Evolutionary conservation across 2,797 vertebrate genomes (phyloP).

Genomic region (Paramormyrops hopkinsi): DNA sequence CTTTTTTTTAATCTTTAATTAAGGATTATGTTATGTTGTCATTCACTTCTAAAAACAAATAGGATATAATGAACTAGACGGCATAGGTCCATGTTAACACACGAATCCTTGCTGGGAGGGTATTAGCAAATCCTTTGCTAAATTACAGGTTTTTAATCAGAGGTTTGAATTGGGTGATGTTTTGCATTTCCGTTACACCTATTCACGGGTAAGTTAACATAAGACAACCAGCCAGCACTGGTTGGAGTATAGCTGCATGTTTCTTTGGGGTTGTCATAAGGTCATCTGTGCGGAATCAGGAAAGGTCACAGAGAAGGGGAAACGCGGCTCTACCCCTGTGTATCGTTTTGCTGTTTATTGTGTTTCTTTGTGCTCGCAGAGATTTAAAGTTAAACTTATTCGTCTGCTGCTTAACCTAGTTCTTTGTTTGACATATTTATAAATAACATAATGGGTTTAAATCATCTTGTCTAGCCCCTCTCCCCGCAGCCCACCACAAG

Average conservation of each 20-base stretch:
- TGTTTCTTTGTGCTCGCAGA: not conserved
- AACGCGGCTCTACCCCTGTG: not conserved
- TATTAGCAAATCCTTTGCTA: not conserved
- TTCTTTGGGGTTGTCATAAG: not conserved
- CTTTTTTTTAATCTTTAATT: not conserved
- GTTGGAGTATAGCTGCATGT: not conserved
- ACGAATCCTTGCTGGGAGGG: not conserved
- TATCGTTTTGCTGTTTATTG: not conserved
- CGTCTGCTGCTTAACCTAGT: not conserved
- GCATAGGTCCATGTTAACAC: not conserved
- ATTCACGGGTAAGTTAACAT: not conserved
- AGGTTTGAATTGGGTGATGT: not conserved
- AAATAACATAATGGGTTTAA: not conserved
- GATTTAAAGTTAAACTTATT: not conserved
- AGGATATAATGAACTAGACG: not conserved
- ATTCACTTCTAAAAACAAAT: not conserved
- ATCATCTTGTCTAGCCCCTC: not conserved
- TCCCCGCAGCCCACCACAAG: not conserved
- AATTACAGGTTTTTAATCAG: not conserved
- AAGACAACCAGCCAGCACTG: not conserved
- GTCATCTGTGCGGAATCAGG: not conserved
- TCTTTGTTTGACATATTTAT: not conserved
- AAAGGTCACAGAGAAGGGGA: not conserved
- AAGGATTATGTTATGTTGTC: not conserved
- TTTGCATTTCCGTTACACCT: not conserved